These are phyloP conservation scores for Ginglymostoma cirratum DNA, from an alignment of 2,113 vertebrate genomes.

Conservation along the genomic window DNA sequence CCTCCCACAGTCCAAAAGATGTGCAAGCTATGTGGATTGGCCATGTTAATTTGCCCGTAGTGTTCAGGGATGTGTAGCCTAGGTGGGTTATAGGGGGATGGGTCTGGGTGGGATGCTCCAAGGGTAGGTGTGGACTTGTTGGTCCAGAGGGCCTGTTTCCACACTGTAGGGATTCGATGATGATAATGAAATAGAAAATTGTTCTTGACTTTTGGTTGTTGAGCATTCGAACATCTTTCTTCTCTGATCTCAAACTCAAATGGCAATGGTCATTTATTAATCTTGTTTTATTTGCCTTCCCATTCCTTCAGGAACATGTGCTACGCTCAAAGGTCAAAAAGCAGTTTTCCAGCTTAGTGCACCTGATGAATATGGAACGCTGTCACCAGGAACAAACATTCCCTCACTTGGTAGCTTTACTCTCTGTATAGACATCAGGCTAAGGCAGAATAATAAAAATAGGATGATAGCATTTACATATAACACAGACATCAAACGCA, in stretches of 20 bases:
- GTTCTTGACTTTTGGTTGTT: neutral
- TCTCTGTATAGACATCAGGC: conserved; percentile 52
- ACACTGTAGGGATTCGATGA: too few relatives aligned
- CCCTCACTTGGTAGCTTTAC: conserved; percentile 49
- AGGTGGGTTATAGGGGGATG: too few relatives aligned
- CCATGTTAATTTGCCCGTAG: too few relatives aligned
- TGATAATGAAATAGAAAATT: neutral
- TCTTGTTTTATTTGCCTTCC: neutral
- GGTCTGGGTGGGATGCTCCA: too few relatives aligned
- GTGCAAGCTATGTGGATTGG: too few relatives aligned
- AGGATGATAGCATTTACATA: conserved; percentile 52
- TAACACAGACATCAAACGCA: conserved; percentile 41
- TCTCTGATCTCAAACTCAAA: neutral
- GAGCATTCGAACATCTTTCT: neutral
- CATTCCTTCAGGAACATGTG: neutral
- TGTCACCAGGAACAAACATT: conserved; percentile 45
- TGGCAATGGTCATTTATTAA: neutral
- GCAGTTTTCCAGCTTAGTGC: conserved; percentile 48
- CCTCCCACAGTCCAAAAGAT: too few relatives aligned
- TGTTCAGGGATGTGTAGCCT: too few relatives aligned
- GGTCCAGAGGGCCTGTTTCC: too few relatives aligned
- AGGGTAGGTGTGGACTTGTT: too few relatives aligned
- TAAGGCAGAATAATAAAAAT: conserved; percentile 37
- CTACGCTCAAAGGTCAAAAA: conserved; percentile 44
- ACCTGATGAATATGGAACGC: conserved; percentile 48